Evolutionary conservation across 2,797 vertebrate genomes (phyloP).

Genomic region (Leptatherina wallacei): DNA sequence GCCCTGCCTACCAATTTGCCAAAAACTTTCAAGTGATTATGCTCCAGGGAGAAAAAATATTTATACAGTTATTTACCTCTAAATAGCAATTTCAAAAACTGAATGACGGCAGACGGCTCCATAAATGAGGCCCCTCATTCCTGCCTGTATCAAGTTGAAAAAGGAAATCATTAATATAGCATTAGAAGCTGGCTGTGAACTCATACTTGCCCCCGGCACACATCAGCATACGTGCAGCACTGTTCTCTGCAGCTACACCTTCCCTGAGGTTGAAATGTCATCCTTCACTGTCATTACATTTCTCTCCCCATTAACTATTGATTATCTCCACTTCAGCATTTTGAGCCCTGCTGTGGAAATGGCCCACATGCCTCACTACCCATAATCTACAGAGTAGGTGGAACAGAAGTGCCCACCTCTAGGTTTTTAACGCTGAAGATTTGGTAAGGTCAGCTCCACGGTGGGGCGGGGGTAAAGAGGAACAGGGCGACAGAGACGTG

Average conservation of each 20-base stretch:
- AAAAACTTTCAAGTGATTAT: constrained; percentile 21
- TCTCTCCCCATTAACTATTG: constrained; percentile 82
- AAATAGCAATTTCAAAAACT: constrained; percentile 51
- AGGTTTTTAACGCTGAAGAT: constrained; percentile 28
- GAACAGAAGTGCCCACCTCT: constrained; percentile 43
- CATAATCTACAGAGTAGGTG: constrained; percentile 18
- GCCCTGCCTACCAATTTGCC: constrained; percentile 26
- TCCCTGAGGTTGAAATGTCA: constrained; percentile 72
- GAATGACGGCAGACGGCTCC: constrained; percentile 37
- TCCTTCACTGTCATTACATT: constrained; percentile 75
- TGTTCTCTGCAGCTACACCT: constrained; percentile 65
- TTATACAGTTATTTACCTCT: constrained; percentile 53
- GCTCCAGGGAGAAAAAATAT: constrained; percentile 17
- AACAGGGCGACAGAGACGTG: constrained; percentile 12
- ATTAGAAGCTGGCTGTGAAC: constrained; percentile 75
- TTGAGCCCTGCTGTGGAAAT: constrained; percentile 60
- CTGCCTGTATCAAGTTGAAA: constrained; percentile 68
- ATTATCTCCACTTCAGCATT: constrained; percentile 76
- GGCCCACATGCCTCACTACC: constrained; percentile 38
- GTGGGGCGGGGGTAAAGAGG: constrained; percentile 32
- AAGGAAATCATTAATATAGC: constrained; percentile 82
- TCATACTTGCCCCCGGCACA: constrained; percentile 69
- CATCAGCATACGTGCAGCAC: constrained; percentile 65
- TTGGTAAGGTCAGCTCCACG: constrained; percentile 15
- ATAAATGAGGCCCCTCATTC: constrained; percentile 44